Evolutionary conservation across 2,888 invertebrate genomes (phyloP).

Genomic region (Euspilapteryx auroguttella): DNA sequence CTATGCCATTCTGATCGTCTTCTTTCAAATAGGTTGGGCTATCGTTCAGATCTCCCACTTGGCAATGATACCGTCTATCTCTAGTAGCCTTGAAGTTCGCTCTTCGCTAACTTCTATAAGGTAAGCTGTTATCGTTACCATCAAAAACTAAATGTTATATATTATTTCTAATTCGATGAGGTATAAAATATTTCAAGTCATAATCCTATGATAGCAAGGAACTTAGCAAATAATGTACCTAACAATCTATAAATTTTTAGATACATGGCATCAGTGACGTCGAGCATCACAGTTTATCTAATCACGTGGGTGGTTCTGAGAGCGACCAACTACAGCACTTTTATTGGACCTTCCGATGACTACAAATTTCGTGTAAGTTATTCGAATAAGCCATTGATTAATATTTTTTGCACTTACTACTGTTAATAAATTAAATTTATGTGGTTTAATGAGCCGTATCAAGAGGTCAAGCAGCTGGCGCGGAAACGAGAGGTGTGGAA

Average conservation of each 20-base stretch:
- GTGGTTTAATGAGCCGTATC: too few species aligned
- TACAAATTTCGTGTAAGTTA: slow-evolving; percentile 68
- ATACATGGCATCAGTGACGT: slow-evolving; percentile 85
- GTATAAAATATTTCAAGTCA: too few species aligned
- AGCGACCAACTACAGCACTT: slow-evolving; percentile 44
- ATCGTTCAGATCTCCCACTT: slow-evolving; percentile 91
- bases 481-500: too few species aligned
- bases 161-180: slow-evolving; percentile 2
- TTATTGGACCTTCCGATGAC: slow-evolving; percentile 67
- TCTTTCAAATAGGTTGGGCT: slow-evolving; percentile 95
- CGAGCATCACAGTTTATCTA: slow-evolving; percentile 82
- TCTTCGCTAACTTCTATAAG: slow-evolving; percentile 80
- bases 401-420: too few species aligned
- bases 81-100: slow-evolving; percentile 69
- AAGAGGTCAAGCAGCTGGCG: too few species aligned
- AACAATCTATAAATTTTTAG: too few species aligned
- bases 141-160: slow-evolving; percentile 3
- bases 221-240: too few species aligned
- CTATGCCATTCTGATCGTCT: slow-evolving; percentile 62
- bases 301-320: slow-evolving; percentile 77
- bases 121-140: slow-evolving; percentile 32
- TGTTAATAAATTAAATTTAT: too few species aligned
- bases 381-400: too few species aligned
- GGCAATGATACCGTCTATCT: slow-evolving; percentile 83
- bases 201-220: too few species aligned